These are phyloP conservation scores for Turnix velox DNA, from an alignment of 2,113 vertebrate species.

Conservation along the genomic window DNA sequence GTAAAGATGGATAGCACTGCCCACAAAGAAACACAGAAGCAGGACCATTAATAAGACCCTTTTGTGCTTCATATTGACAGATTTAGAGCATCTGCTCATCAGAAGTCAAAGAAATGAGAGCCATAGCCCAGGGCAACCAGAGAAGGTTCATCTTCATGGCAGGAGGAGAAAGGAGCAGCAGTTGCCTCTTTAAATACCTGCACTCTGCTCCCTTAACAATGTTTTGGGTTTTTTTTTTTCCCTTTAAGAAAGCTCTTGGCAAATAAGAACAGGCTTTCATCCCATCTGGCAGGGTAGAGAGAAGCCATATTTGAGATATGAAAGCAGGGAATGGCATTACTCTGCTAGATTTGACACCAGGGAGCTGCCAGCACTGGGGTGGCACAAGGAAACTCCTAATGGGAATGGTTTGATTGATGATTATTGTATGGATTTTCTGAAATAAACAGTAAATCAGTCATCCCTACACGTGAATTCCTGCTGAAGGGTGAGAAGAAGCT, in stretches of 20 bases:
- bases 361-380: neutral
- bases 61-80: neutral
- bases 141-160: neutral
- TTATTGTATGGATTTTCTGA: neutral
- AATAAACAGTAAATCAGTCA: neutral
- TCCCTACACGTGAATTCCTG: neutral
- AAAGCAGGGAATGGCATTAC: neutral
- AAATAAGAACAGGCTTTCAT: neutral
- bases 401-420: neutral
- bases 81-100: conserved; percentile 23
- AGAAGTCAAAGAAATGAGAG: neutral
- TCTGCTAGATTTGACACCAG: neutral
- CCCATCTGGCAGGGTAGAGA: neutral
- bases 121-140: neutral
- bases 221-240: neutral
- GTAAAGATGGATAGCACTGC: neutral
- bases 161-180: neutral
- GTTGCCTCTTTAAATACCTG: neutral
- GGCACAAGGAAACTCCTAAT: neutral
- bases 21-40: neutral
- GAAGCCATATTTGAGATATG: neutral
- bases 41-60: neutral
- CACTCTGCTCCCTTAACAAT: neutral
- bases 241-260: neutral
- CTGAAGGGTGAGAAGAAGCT: neutral